Evolutionary conservation across 2,888 invertebrate species (phyloP).

Genomic region (Tenthredo amoena): DNA sequence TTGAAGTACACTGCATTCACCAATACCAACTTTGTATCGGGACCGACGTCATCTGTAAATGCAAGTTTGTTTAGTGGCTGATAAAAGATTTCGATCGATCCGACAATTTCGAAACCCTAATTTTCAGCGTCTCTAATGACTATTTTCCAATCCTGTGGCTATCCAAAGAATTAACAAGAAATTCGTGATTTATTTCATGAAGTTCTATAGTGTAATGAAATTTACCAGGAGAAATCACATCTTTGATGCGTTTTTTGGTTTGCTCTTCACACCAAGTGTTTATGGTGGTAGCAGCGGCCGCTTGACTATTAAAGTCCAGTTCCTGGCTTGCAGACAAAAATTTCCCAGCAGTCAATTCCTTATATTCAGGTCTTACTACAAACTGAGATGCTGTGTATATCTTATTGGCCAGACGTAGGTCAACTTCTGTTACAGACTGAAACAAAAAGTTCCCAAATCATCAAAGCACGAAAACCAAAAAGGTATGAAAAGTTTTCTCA

Average conservation of each 20-base stretch:
- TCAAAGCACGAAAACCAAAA: neutral
- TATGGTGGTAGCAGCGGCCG: slow-evolving; percentile 80
- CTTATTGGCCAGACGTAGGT: slow-evolving; percentile 86
- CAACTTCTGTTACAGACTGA: slow-evolving; percentile 79
- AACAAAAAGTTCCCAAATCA: slow-evolving; percentile 51
- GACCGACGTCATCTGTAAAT: slow-evolving; percentile 79
- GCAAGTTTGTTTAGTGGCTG: slow-evolving; percentile 74
- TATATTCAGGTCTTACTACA: slow-evolving; percentile 79
- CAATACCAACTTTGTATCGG: slow-evolving; percentile 84
- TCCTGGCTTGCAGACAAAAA: slow-evolving; percentile 84
- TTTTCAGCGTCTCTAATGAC: neutral
- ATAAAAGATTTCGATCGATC: neutral
- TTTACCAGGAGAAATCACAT: slow-evolving; percentile 83
- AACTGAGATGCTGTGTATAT: slow-evolving; percentile 82
- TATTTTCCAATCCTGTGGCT: neutral
- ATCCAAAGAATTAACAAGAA: neutral
- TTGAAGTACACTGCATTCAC: slow-evolving; percentile 94
- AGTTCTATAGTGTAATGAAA: neutral
- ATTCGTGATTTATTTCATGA: neutral
- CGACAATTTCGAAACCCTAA: neutral
- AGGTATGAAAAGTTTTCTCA: neutral
- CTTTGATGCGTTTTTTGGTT: slow-evolving; percentile 90
- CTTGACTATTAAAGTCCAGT: slow-evolving; percentile 81
- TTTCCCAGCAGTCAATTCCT: slow-evolving; percentile 81
- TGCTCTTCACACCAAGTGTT: slow-evolving; percentile 90